Evolutionary conservation across 1,140 invertebrate genomes (phyloP).

Genomic region (Scylla paramamosain): DNA sequence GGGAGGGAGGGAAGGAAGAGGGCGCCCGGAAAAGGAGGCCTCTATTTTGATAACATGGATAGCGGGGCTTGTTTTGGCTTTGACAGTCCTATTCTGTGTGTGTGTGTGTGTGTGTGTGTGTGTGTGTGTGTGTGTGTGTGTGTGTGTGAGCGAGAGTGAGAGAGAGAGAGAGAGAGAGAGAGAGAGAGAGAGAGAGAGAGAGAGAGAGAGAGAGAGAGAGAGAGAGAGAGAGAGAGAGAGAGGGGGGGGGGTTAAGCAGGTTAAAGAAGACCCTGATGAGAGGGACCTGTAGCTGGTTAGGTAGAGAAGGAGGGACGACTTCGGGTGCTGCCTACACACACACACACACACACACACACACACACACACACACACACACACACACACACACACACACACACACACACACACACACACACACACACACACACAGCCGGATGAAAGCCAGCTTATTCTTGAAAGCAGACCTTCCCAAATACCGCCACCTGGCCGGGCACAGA

Average conservation of each 20-base stretch:
- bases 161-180: neutral
- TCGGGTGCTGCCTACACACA: neutral
- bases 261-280: constrained; percentile 22
- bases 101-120: too few species aligned
- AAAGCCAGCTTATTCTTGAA: too few species aligned
- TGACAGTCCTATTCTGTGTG: neutral
- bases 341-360: constrained; percentile 17
- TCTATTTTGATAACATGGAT: constrained; percentile 23
- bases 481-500: too few species aligned
- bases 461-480: too few species aligned
- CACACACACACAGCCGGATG: neutral
- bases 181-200: neutral
- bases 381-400: constrained; percentile 35
- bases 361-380: constrained; percentile 12
- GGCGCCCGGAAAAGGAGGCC: too few species aligned
- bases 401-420: constrained; percentile 27
- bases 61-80: neutral
- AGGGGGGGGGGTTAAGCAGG: neutral
- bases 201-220: neutral
- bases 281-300: neutral
- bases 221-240: neutral
- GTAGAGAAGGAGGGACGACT: neutral
- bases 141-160: neutral
- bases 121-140: neutral
- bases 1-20: too few species aligned